A percentile compares a stretch with the other conserved stretches of the same genome.
These are phyloP conservation scores for Botia kubotai DNA, from an alignment of 2,797 vertebrate genomes.

Conservation along the genomic window DNA sequence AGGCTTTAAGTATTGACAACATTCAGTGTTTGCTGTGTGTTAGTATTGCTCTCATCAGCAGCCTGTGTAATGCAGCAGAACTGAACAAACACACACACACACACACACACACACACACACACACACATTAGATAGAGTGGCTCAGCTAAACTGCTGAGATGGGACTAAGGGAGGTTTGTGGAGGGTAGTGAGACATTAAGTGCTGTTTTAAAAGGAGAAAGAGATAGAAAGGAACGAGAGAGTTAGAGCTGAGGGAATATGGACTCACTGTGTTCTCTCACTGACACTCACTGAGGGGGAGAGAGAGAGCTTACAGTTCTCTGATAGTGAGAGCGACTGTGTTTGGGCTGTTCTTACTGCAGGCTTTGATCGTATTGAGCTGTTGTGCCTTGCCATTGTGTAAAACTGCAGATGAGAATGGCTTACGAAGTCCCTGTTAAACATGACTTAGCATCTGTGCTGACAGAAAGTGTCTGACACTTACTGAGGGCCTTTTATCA, in stretches of 20 bases:
- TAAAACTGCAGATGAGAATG: constrained; percentile 35
- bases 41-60: constrained; percentile 4
- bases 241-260: constrained; percentile 34
- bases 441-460: constrained; percentile 35
- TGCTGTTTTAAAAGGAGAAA: constrained; percentile 34
- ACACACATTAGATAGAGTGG: neutral
- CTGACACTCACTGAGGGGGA: constrained; percentile 16
- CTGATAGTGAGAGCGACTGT: constrained; percentile 25
- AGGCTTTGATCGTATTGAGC: constrained; percentile 47
- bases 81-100: neutral
- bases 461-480: constrained; percentile 34
- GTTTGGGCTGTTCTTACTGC: constrained; percentile 36
- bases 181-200: constrained; percentile 39
- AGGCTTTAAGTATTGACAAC: neutral
- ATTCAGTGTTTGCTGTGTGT: neutral
- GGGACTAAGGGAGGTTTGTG: constrained; percentile 26
- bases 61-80: neutral
- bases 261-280: constrained; percentile 6
- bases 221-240: constrained; percentile 8
- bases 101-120: neutral
- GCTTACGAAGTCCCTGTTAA: constrained; percentile 48
- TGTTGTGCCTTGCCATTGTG: constrained; percentile 42
- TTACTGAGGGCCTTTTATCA: constrained; percentile 40
- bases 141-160: constrained; percentile 31
- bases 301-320: neutral